Conservation (phyloP, 2,888 invertebrate genomes). For the Frankliniella fusca region DNA sequence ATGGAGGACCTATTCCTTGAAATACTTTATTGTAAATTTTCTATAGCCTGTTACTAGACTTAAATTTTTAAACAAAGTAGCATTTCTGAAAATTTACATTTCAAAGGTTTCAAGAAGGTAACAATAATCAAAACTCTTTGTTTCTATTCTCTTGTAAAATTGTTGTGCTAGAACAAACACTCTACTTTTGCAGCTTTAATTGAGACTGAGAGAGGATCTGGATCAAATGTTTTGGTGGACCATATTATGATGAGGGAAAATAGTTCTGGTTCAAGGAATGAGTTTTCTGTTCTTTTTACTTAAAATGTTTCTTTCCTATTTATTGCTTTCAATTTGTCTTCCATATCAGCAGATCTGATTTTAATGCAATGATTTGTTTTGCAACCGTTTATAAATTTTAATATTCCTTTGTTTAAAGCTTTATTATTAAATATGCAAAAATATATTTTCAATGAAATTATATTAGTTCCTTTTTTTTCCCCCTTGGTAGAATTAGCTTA, state of each 20-base stretch:
- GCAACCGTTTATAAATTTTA: neutral
- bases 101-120: no score
- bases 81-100: no score
- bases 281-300: neutral
- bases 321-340: constrained; percentile 10
- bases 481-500: neutral
- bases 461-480: neutral
- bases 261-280: neutral
- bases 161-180: no score
- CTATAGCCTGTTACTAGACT: no score
- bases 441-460: constrained; percentile 2
- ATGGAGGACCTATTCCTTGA: no score
- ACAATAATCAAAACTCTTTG: no score
- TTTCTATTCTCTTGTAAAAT: no score
- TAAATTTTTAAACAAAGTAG: no score
- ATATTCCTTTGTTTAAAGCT: constrained; percentile 13
- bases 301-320: neutral
- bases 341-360: constrained; percentile 22
- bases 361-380: neutral
- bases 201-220: neutral
- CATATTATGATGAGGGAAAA: constrained; percentile 1
- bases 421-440: constrained; percentile 11
- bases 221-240: neutral
- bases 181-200: no score
- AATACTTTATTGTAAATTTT: no score